Base-by-base conservation (phyloP, 2,113 vertebrate genomes). In the Hystrix cristata region DNA sequence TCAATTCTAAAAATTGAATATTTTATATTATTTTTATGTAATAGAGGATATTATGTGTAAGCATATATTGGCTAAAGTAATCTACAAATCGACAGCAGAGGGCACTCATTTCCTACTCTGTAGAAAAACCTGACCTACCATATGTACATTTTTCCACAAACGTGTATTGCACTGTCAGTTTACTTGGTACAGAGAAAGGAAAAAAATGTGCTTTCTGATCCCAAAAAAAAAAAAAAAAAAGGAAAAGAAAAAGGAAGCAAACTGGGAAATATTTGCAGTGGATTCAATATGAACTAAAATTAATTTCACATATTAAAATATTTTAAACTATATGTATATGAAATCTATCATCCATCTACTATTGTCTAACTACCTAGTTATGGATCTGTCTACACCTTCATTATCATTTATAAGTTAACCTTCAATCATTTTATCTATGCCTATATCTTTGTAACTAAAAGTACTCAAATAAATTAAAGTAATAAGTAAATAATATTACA, bases 1-100 rank as follows among this genome's bases (percentile, higher is more conserved):
- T 53, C 13, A 82, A 46, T 3, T n/a, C 14, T 84, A 7, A 64
- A 90, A 29, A n/a, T n/a, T 48, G 5, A 71, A 18, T 78, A 27
- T 65, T 81, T 23, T 14, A 7, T 53, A 67, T 82, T 43, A 31
- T 8, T 53, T 76, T 27, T 65, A 51, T 23, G 3, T 2, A 27
- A 51, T 15, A 3, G 1, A 2, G 29, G 34, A 65, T 46, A 25
- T 23, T 43, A 18, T 27, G 23, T 79, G 51, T 67, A 9, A 55
- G 14, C 29, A 71, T 21, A n/a, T n/a, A 55, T 55, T 31, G 19
- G 1, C 1, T 23, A 6, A 46, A 87, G 81, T 82, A 48, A 90
- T 98, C 80, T 93, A 25, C 14, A 98, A 96, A 97, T 15, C 1
- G 95, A 97, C 98, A 98, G 98, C 97, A 99, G 99, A 99, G 98